phyloP scores from a whole-genome alignment of 2,113 vertebrate species.

The Tricholaema leucomelas region DNA sequence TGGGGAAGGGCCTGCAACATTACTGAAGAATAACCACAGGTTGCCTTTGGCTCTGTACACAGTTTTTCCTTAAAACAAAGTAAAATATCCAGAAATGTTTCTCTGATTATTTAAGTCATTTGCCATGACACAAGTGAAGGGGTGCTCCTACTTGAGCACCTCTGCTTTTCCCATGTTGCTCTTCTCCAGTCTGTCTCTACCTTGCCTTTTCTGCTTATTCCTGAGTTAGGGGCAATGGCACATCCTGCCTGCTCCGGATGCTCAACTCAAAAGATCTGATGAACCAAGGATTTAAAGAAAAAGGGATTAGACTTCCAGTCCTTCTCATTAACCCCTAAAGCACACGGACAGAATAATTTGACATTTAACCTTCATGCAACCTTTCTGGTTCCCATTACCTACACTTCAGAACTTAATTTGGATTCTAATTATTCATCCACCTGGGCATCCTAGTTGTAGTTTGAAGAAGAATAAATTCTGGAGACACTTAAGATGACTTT shows the following conservation, averaged over 20 bases:
- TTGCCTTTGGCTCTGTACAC: neutral
- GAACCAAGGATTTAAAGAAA: neutral
- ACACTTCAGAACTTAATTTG: neutral
- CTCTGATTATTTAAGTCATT: neutral
- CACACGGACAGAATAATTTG: neutral
- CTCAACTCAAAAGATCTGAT: neutral
- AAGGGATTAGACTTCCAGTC: neutral
- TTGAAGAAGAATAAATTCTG: constrained; percentile 3
- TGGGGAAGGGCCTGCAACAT: neutral
- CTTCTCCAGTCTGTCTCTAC: neutral
- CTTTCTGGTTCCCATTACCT: neutral
- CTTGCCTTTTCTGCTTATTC: neutral
- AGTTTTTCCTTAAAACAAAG: neutral
- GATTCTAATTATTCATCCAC: constrained; percentile 24
- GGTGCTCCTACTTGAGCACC: neutral
- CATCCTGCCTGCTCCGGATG: neutral
- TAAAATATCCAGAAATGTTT: neutral
- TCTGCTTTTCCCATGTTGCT: neutral
- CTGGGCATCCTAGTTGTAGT: neutral
- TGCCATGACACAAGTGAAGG: neutral
- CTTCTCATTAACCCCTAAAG: neutral
- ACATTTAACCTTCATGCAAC: neutral
- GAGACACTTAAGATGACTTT: neutral
- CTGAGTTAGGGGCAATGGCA: neutral
- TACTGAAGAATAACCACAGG: neutral